A percentile compares a stretch with the other conserved stretches of the same genome.
phyloP scores from a whole-genome alignment of 2,797 vertebrate species.

The Fratercula arctica region DNA sequence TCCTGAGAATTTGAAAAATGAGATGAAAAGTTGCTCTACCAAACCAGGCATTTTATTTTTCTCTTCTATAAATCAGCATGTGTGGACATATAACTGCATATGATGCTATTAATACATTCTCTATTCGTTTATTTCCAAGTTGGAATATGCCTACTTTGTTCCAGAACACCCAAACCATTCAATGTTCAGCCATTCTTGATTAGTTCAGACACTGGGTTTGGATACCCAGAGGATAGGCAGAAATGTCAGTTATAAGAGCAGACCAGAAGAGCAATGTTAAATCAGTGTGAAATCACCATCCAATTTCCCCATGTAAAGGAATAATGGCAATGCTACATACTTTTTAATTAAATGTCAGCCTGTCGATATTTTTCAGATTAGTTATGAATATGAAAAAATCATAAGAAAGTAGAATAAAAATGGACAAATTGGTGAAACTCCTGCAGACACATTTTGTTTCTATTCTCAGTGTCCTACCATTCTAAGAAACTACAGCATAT shows the following conservation, averaged over 20 bases:
- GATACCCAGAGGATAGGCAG: not conserved
- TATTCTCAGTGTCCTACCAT: not conserved
- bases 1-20: not conserved
- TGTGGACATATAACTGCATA: not conserved
- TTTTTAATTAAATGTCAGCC: not conserved
- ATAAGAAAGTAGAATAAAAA: not conserved
- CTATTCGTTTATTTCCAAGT: not conserved
- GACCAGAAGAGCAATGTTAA: not conserved
- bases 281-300: not conserved
- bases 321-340: not conserved
- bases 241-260: not conserved
- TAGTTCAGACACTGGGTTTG: not conserved
- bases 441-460: not conserved
- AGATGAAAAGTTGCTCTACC: not conserved
- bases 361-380: not conserved
- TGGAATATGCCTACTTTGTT: not conserved
- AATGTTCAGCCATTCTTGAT: not conserved
- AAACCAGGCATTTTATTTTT: not conserved
- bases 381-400: not conserved
- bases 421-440: not conserved
- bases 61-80: not conserved
- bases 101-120: not conserved
- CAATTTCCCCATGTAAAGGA: not conserved
- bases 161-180: not conserved
- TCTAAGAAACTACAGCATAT: not conserved